A percentile compares a stretch with the other conserved stretches of the same genome.
phyloP scores from a whole-genome alignment of 2,888 invertebrate genomes.

The Eudemis profundana region DNA sequence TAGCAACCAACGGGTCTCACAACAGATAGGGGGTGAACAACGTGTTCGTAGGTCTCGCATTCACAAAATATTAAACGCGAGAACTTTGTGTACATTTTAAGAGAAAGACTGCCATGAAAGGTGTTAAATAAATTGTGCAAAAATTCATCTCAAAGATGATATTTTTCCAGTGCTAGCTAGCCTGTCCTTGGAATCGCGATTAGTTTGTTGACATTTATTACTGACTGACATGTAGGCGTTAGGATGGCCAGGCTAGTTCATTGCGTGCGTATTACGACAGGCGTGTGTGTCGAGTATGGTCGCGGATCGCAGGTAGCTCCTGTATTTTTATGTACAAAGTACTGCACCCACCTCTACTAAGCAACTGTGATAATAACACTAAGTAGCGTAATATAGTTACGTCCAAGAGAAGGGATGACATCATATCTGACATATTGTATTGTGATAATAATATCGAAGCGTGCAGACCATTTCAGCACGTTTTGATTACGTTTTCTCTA shows the following conservation, averaged over 20 bases:
- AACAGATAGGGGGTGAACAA: slow-evolving; percentile 75
- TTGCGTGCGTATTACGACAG: slow-evolving; percentile 70
- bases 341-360: slow-evolving; percentile 86
- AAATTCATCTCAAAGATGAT: slow-evolving; percentile 79
- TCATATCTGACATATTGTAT: slow-evolving; percentile 86
- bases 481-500: slow-evolving; percentile 83
- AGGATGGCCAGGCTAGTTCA: slow-evolving; percentile 65
- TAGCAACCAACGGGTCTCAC: slow-evolving; percentile 69
- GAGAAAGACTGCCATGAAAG: slow-evolving; percentile 82
- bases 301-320: slow-evolving; percentile 79
- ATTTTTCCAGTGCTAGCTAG: slow-evolving; percentile 63
- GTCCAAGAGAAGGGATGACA: slow-evolving; percentile 86
- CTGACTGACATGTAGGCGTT: slow-evolving; percentile 55
- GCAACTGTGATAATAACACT: slow-evolving; percentile 86
- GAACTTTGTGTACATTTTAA: slow-evolving; percentile 82
- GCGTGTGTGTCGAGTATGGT: slow-evolving; percentile 71
- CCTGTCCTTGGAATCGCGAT: slow-evolving; percentile 61
- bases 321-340: slow-evolving; percentile 84
- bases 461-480: slow-evolving; percentile 67
- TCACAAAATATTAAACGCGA: slow-evolving; percentile 64
- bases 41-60: slow-evolving; percentile 76
- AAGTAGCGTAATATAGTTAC: slow-evolving; percentile 85
- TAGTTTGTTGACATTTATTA: slow-evolving; percentile 60
- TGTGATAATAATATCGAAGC: slow-evolving; percentile 79
- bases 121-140: slow-evolving; percentile 75